Percentiles rank a stretch among this genome's conserved stretches.
phyloP scores from a whole-genome alignment of 2,797 vertebrate genomes.

The Pseudopleuronectes americanus region DNA sequence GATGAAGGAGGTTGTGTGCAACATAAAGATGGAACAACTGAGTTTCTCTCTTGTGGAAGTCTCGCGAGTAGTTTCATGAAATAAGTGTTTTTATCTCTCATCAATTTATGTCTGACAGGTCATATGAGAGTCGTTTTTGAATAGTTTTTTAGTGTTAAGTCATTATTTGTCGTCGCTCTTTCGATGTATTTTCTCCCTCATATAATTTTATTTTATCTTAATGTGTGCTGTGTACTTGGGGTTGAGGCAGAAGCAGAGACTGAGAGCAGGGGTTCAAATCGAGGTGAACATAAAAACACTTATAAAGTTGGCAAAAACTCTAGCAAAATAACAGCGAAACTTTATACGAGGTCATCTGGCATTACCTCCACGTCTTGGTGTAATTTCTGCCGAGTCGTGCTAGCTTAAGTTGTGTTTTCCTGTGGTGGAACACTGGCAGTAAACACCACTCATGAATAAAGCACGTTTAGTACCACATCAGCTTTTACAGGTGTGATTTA shows the following conservation, averaged over 20 bases:
- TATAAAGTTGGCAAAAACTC: not conserved
- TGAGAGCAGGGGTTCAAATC: not conserved
- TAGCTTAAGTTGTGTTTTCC: constrained; percentile 57
- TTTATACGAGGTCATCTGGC: not conserved
- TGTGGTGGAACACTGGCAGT: constrained; percentile 55
- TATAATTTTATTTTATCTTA: not conserved
- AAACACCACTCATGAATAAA: constrained; percentile 76
- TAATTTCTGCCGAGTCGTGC: constrained; percentile 8
- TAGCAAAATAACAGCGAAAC: constrained; percentile 4
- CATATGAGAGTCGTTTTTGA: not conserved
- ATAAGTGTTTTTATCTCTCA: not conserved
- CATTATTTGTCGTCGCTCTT: not conserved
- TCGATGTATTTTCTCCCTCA: not conserved
- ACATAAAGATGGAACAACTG: not conserved
- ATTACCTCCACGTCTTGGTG: not conserved
- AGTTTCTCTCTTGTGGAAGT: not conserved
- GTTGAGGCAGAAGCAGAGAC: not conserved
- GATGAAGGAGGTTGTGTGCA: not conserved
- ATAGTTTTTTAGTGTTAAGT: not conserved
- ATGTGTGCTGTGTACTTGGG: not conserved
- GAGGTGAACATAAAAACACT: not conserved
- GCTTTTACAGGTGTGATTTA: constrained; percentile 79
- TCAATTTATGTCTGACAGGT: not conserved
- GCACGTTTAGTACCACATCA: constrained; percentile 75
- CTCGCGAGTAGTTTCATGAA: not conserved